These are phyloP conservation scores for Scaptomyza caliginosa DNA, from an alignment of 2,888 invertebrate species.

Conservation along the genomic window DNA sequence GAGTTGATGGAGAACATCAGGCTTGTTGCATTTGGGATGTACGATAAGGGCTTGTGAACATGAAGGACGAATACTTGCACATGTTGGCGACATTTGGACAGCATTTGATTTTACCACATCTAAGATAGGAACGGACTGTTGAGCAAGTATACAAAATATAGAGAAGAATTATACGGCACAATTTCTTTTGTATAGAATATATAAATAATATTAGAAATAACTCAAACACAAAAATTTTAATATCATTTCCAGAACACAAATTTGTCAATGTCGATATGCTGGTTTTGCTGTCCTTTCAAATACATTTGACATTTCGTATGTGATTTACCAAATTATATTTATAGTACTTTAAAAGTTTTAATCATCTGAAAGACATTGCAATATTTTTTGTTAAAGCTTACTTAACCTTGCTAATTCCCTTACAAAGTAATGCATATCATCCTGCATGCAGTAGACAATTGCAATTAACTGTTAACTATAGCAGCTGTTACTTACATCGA, in stretches of 20 bases:
- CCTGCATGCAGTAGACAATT: no score
- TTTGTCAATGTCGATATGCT: conserved; percentile 18
- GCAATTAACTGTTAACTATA: conserved; percentile 17
- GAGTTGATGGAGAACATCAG: conserved; percentile 43
- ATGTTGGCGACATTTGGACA: conserved; percentile 46
- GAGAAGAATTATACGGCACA: conserved; percentile 11
- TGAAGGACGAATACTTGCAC: conserved; percentile 18
- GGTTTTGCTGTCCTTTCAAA: conserved; percentile 2
- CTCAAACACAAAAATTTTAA: conserved; percentile 41
- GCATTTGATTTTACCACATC: conserved; percentile 34
- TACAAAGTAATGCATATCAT: no score
- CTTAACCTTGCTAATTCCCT: neutral
- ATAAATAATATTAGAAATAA: conserved; percentile 21
- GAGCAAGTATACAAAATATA: conserved; percentile 18
- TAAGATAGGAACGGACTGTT: conserved; percentile 35
- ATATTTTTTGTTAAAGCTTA: neutral
- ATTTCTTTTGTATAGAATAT: conserved; percentile 14
- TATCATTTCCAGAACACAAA: conserved; percentile 35
- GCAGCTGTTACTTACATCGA: conserved; percentile 25
- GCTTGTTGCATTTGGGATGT: conserved; percentile 62
- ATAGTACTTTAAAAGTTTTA: neutral
- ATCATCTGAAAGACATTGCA: neutral
- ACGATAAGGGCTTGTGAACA: conserved; percentile 49
- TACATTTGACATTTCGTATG: conserved; percentile 7
- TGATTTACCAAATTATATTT: conserved; percentile 4